Conservation (phyloP, 1,140 invertebrate species). For the Ostrea denselamellosa region DNA sequence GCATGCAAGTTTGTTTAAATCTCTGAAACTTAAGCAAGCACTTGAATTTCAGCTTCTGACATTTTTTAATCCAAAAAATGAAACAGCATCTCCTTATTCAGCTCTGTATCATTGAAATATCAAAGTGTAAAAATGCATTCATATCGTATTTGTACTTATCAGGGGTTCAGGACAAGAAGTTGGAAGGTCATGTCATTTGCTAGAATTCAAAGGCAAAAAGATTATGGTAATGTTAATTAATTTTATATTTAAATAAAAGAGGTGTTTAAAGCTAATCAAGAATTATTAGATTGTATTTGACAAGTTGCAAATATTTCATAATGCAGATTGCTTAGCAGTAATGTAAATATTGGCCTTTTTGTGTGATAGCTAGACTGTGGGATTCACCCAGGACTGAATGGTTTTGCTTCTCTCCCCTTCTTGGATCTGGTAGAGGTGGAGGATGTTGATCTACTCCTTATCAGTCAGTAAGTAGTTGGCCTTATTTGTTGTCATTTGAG, state of each 20-base stretch:
- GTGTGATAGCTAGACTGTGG: slow-evolving; percentile 92
- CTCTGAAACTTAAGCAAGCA: too few relatives aligned
- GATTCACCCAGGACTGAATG: slow-evolving; percentile 97
- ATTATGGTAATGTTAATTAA: slow-evolving; percentile 87
- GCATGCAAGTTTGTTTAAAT: too few relatives aligned
- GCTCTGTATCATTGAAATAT: too few relatives aligned
- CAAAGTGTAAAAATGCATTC: slow-evolving; percentile 84
- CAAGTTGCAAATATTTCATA: neutral
- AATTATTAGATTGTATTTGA: too few relatives aligned
- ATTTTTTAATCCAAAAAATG: too few relatives aligned
- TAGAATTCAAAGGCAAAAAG: slow-evolving; percentile 99
- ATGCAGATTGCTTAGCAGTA: neutral
- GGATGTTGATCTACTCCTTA: slow-evolving; percentile 96
- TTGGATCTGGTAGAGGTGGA: slow-evolving; percentile 98
- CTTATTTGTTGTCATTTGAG: too few relatives aligned
- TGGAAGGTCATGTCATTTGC: slow-evolving; percentile 97
- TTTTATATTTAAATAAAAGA: neutral
- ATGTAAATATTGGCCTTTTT: neutral
- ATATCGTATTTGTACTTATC: slow-evolving; percentile 31
- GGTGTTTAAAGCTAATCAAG: neutral
- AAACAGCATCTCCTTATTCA: too few relatives aligned
- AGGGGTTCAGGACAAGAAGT: slow-evolving; percentile 99
- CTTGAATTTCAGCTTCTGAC: too few relatives aligned
- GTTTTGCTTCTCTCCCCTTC: slow-evolving; percentile 98
- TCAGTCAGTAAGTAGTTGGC: slow-evolving; percentile 90